Evolutionary conservation across 2,888 invertebrate genomes (phyloP), one percentile per base, ranked within the genome.

Genomic region (Apamea epomidion): DNA sequence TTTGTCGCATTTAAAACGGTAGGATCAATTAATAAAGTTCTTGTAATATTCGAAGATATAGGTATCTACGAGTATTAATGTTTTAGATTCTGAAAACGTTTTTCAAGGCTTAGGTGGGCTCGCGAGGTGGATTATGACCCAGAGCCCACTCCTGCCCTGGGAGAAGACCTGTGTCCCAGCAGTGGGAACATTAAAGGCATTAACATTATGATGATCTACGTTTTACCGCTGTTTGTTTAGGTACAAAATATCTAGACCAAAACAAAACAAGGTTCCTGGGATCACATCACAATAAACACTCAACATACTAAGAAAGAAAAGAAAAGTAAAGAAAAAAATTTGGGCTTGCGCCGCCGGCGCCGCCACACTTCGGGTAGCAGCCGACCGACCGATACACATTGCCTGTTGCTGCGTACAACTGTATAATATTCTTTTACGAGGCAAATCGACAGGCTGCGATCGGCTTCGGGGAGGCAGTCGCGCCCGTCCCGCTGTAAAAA

Each of bases 401-500:
- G 62, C 32, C 32, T 48, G 12, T 14, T 18, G 18, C 10, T 42
- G 8, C 6, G 48, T 65, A 67, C 84, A 84, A 65, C 83, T 37
- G 25, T 3, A 54, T 4, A 25, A 21, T 12, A n/a, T 7, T n/a
- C 2, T 42, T 42, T 18, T n/a, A 32, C 32, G 32, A 32, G 95
- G 92, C 88, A 96, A 90, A 86, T 96, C 95, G 79, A 96, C 81
- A 96, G 93, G 88, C 90, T 95, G 86, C 95, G 94, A 70, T 96
- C 96, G 87, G 94, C 93, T 87, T 96, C 96, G 86, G 95, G 95
- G 90, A 95, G 94, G 91, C 94, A 86, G 90, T 96, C 96, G 83
- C 95, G 94, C 83, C 93, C 92, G 78, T 94, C 91, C 91, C 96
- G 94, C 96, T 96, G 95, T 51, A 91, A 93, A 81, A 81, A 91